phyloP scores from a whole-genome alignment of 2,888 invertebrate species.

The Lutraria lutraria region DNA sequence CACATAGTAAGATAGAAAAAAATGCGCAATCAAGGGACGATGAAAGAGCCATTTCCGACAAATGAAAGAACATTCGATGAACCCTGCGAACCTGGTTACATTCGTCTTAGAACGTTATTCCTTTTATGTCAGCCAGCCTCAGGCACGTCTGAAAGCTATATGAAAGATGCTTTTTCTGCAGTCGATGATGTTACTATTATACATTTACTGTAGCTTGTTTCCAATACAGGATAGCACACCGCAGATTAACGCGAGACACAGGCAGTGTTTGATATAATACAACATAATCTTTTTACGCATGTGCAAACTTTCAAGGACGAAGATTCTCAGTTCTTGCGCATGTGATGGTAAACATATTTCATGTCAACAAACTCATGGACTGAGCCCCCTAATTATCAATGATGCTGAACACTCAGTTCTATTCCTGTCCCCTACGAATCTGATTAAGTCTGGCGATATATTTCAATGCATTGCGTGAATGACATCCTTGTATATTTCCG shows the following conservation, averaged over 20 bases:
- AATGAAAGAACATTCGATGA: constrained; percentile 23
- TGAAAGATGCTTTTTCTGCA: background rate
- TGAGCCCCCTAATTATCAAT: background rate
- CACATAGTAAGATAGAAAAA: background rate
- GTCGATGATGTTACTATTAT: background rate
- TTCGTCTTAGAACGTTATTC: constrained; percentile 10
- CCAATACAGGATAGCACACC: constrained; percentile 3
- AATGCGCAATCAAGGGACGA: constrained; percentile 3
- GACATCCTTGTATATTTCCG: too few species aligned
- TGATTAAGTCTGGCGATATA: too few species aligned
- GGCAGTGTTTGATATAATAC: background rate
- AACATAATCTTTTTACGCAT: background rate
- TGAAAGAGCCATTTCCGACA: constrained; percentile 35
- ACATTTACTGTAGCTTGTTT: constrained; percentile 20
- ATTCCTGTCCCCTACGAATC: too few species aligned
- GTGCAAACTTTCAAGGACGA: background rate
- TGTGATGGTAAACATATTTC: background rate
- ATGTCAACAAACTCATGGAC: background rate
- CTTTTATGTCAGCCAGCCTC: constrained; percentile 22
- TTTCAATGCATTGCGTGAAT: too few species aligned
- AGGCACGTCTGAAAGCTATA: constrained; percentile 19
- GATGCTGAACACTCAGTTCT: too few species aligned
- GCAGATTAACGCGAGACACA: constrained; percentile 9
- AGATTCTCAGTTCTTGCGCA: background rate
- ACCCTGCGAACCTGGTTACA: constrained; percentile 25